phyloP scores from a whole-genome alignment of 2,113 vertebrate genomes.

The Datnioides undecimradiatus region DNA sequence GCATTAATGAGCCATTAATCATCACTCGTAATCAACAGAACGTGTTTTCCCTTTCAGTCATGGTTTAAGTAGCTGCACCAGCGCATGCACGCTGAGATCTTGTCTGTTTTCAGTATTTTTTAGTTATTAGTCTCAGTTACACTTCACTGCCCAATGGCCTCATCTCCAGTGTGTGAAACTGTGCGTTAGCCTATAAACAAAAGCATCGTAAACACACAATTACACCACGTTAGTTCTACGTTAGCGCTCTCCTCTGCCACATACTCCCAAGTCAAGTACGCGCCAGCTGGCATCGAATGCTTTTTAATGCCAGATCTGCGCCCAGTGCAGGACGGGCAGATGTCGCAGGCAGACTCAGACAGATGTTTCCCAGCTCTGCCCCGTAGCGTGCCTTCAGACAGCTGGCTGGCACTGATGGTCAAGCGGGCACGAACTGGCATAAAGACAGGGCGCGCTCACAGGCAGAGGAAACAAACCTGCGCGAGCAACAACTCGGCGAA shows the following conservation, averaged over 20 bases:
- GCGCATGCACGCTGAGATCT: not conserved
- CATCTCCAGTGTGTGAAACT: constrained; percentile 13
- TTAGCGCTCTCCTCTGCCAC: constrained; percentile 8
- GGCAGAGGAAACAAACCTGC: not conserved
- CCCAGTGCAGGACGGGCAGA: constrained; percentile 46
- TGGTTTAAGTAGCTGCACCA: not conserved
- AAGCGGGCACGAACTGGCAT: not conserved
- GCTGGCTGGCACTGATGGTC: constrained; percentile 45
- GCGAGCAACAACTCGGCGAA: not conserved
- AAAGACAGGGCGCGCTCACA: not conserved
- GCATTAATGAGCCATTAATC: not conserved
- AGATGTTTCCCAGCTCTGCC: constrained; percentile 55
- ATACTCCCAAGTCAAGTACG: constrained; percentile 2
- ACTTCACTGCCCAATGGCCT: not conserved
- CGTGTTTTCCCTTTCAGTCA: not conserved
- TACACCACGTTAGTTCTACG: constrained; percentile 33
- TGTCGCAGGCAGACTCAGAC: constrained; percentile 48
- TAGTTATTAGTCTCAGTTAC: constrained; percentile 20
- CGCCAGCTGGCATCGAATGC: constrained; percentile 36
- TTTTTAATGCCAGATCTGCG: constrained; percentile 22
- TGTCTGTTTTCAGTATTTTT: not conserved
- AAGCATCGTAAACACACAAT: constrained; percentile 15
- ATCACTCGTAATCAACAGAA: not conserved
- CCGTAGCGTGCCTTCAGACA: constrained; percentile 34
- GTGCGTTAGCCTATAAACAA: constrained; percentile 17